Base-by-base conservation (phyloP, 2,113 vertebrate species). In the Scomber japonicus region DNA sequence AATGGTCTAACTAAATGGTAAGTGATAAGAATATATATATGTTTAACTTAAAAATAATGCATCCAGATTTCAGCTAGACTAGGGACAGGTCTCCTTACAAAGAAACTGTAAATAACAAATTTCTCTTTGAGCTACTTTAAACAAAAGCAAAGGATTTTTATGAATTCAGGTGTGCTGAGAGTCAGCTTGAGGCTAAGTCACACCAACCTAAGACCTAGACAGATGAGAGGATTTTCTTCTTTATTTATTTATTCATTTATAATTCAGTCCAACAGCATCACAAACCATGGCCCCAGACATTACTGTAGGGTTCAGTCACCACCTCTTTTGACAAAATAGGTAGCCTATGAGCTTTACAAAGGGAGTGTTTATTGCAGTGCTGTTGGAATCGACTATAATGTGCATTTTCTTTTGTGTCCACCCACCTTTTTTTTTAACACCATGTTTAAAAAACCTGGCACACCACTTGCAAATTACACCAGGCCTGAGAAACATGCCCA, bases 131-230 rank as follows among this genome's bases (percentile, higher is more conserved):
- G 51, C 19, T 17, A 11, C 11, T 78, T 78, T 68, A 50, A 72
- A 56, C 56, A 24, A 60, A 83, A 72, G 50, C 11, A 10, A 74
- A 3, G 54, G 60, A 31, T 69, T 81, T 71, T 79, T 50, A 68
- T 70, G 67, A 55, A 77, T 69, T 71, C 46, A 14, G 4, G 45
- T 65, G 27, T 81, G 44, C 56, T 60, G 21, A 55, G 67, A 81
- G 44, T 68, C 24, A 21, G 62, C 61, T 75, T 30, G 14, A 81
- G 73, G 54, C 77, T 53, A 50, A 76, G 45, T 72, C 60, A 15
- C 0, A 4, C 54, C 19, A 45, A 66, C n/a, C 12, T 55, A 14
- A 71, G 40, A 65, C 50, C 13, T 27, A 75, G 50, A 74, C 12
- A 45, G 48, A 49, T 60, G 31, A 30, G 54, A 31, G 40, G 19